Evolutionary conservation across 2,888 invertebrate genomes (phyloP).

Genomic region (Pimpla rufipes): DNA sequence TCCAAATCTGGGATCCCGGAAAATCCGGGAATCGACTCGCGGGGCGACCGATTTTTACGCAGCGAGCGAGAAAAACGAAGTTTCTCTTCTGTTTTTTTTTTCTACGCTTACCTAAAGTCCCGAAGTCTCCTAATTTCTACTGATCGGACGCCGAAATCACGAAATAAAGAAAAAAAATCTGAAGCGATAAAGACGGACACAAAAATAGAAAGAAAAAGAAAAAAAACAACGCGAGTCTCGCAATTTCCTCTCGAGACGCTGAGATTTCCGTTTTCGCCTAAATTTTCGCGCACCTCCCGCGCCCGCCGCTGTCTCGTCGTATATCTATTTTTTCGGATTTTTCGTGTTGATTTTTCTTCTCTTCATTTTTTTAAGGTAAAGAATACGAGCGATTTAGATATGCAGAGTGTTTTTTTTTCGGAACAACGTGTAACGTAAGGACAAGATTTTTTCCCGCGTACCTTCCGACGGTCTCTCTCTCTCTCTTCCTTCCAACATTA

Average conservation of each 20-base stretch:
- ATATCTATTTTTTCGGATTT: slow-evolving; percentile 18
- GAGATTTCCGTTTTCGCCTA: slow-evolving; percentile 12
- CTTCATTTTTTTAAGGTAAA: slow-evolving; percentile 51
- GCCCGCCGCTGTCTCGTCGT: neutral
- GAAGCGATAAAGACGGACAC: neutral
- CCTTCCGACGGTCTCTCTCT: too few relatives aligned
- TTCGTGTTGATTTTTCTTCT: slow-evolving; percentile 20
- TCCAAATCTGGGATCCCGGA: neutral
- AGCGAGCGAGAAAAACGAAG: slow-evolving; percentile 27
- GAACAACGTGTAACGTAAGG: slow-evolving; percentile 66
- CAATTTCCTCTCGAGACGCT: slow-evolving; percentile 17
- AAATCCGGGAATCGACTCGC: slow-evolving; percentile 9
- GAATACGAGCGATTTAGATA: slow-evolving; percentile 70
- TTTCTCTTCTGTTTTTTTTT: too few relatives aligned
- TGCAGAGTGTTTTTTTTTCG: slow-evolving; percentile 64
- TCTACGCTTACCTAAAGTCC: neutral
- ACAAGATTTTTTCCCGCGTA: slow-evolving; percentile 56
- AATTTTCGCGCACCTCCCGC: slow-evolving; percentile 21
- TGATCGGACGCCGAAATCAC: slow-evolving; percentile 2
- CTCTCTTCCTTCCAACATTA: slow-evolving; percentile 37
- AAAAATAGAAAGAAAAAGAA: slow-evolving; percentile 29
- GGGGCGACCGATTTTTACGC: neutral
- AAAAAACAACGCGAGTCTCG: slow-evolving; percentile 10
- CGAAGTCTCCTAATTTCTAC: slow-evolving; percentile 17
- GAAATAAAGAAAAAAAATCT: slow-evolving; percentile 28